Percentiles rank a stretch among this genome's conserved stretches.
Conservation (phyloP, 1,140 invertebrate species). For the Brevipalpus yothersi region DNA sequence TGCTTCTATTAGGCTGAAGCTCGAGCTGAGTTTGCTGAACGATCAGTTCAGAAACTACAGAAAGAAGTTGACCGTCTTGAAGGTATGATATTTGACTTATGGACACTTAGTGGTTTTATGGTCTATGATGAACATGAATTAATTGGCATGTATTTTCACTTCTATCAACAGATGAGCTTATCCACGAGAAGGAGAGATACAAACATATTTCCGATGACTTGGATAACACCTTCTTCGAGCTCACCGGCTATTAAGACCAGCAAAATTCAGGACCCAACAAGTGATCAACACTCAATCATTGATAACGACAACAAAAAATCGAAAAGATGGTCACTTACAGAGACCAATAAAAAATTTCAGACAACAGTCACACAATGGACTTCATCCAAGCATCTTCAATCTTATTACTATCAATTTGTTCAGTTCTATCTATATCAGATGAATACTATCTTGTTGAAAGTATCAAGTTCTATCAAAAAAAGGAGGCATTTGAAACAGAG, state of each 20-base stretch:
- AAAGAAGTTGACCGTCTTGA: slow-evolving; percentile 98
- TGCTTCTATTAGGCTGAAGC: slow-evolving; percentile 63
- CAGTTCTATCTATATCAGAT: too few relatives aligned
- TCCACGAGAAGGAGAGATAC: slow-evolving; percentile 96
- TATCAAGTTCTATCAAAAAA: too few relatives aligned
- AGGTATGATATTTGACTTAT: slow-evolving; percentile 39
- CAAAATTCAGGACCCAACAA: background rate
- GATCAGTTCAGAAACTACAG: slow-evolving; percentile 52
- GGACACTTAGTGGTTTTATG: background rate
- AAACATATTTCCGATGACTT: slow-evolving; percentile 97
- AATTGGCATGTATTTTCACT: background rate
- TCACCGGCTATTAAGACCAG: slow-evolving; percentile 63
- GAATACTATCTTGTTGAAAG: too few relatives aligned
- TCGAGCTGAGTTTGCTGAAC: slow-evolving; percentile 95
- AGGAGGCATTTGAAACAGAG: too few relatives aligned
- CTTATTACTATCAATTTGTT: too few relatives aligned
- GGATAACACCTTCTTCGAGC: slow-evolving; percentile 89
- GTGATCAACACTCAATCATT: background rate
- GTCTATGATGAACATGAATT: background rate
- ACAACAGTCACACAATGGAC: too few relatives aligned
- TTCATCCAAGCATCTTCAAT: too few relatives aligned
- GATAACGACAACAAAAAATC: background rate
- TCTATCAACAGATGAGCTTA: slow-evolving; percentile 63
- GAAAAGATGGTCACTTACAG: too few relatives aligned
- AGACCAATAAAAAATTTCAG: too few relatives aligned